Conservation (phyloP, 1,140 invertebrate genomes). For the Eupeodes corollae region DNA sequence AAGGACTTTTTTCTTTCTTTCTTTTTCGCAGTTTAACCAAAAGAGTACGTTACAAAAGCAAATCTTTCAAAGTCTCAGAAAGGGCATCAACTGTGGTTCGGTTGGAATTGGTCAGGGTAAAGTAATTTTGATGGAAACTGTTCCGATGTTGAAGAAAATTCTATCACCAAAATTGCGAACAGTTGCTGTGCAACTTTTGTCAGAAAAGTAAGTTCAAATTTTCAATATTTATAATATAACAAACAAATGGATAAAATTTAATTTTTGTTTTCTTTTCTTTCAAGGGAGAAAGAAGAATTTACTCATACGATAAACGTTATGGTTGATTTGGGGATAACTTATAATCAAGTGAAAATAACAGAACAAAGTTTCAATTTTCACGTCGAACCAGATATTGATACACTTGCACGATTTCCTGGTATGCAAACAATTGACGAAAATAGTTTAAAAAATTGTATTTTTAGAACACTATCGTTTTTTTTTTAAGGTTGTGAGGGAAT, state of each 20-base stretch:
- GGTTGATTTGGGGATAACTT: constrained; percentile 81
- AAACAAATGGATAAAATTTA: background rate
- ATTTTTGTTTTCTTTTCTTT: constrained; percentile 34
- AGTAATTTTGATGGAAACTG: constrained; percentile 54
- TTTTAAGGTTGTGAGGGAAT: constrained; percentile 20
- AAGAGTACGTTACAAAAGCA: constrained; percentile 45
- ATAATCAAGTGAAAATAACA: constrained; percentile 61
- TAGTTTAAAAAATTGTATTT: background rate
- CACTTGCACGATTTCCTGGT: constrained; percentile 24
- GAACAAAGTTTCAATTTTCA: constrained; percentile 73
- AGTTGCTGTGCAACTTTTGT: constrained; percentile 45
- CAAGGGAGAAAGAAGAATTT: constrained; percentile 61
- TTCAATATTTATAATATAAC: no score
- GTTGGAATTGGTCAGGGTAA: constrained; percentile 45
- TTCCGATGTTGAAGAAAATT: constrained; percentile 64
- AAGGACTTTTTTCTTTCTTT: background rate
- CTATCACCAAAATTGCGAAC: constrained; percentile 66
- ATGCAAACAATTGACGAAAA: background rate
- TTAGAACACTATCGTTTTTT: background rate
- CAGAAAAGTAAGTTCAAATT: constrained; percentile 12
- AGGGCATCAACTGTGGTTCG: constrained; percentile 49
- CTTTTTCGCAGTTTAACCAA: constrained; percentile 41
- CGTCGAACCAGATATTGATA: constrained; percentile 63
- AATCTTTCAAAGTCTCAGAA: constrained; percentile 48
- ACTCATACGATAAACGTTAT: constrained; percentile 65